Percentiles rank a stretch among this genome's conserved stretches.
These are phyloP conservation scores for Karalla daura DNA, from an alignment of 2,797 vertebrate species.

Conservation along the genomic window DNA sequence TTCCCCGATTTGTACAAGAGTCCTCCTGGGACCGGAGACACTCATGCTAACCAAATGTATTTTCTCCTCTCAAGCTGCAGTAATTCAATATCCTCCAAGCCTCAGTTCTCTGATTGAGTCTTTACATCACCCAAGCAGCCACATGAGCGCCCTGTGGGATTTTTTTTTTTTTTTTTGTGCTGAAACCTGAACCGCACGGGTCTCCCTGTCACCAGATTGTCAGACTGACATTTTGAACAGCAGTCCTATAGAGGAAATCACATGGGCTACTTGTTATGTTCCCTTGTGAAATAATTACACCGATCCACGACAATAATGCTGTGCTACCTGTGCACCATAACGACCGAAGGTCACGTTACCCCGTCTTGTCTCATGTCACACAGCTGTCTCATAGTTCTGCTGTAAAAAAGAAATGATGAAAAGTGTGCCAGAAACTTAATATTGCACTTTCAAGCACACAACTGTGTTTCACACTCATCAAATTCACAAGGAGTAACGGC, in stretches of 20 bases:
- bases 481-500: not conserved
- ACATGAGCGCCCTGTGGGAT: conserved; percentile 11
- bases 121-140: conserved; percentile 26
- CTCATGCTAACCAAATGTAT: conserved; percentile 34
- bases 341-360: not conserved
- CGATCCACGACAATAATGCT: not conserved
- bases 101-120: conserved; percentile 19
- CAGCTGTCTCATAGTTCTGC: not conserved
- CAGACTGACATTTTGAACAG: conserved; percentile 8
- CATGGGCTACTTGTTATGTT: conserved; percentile 16
- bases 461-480: no score
- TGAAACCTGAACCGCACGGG: conserved; percentile 5
- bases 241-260: not conserved
- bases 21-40: conserved; percentile 29
- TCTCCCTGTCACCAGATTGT: conserved; percentile 13
- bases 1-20: conserved; percentile 36
- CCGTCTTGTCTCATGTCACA: conserved; percentile 1
- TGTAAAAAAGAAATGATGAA: not conserved
- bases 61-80: conserved; percentile 25
- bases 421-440: not conserved
- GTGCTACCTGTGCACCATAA: conserved; percentile 2
- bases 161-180: not conserved
- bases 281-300: conserved; percentile 21
- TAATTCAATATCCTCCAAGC: conserved; percentile 39
- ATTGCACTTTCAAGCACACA: no score